phyloP scores from a whole-genome alignment of 2,113 vertebrate species.

The Ancistrus triradiatus region DNA sequence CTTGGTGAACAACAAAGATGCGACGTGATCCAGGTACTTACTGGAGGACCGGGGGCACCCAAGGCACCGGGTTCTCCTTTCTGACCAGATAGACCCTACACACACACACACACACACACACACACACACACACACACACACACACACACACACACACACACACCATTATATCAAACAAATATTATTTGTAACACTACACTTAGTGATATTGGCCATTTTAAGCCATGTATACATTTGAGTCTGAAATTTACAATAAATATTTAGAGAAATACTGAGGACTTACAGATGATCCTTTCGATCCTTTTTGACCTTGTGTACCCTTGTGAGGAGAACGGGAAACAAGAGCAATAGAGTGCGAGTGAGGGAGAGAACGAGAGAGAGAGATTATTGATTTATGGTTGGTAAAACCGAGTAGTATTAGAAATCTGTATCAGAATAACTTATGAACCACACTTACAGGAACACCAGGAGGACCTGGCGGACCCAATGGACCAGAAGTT shows the following conservation, averaged over 20 bases:
- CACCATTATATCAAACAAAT: too few relatives aligned
- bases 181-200: too few relatives aligned
- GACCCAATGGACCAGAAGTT: constrained; percentile 81
- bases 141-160: too few relatives aligned
- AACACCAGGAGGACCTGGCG: constrained; percentile 91
- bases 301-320: constrained; percentile 92
- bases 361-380: not conserved
- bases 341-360: not conserved
- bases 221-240: too few relatives aligned
- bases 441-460: too few relatives aligned
- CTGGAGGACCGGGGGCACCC: constrained; percentile 87
- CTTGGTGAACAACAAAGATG: too few relatives aligned
- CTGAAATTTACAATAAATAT: not conserved
- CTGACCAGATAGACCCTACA: constrained; percentile 84
- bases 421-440: too few relatives aligned
- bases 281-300: constrained; percentile 88
- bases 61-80: constrained; percentile 90
- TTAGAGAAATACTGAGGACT: constrained; percentile 56
- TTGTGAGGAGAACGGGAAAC: constrained; percentile 49
- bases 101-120: too few relatives aligned
- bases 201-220: too few relatives aligned
- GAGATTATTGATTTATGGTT: too few relatives aligned
- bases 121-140: too few relatives aligned
- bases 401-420: too few relatives aligned
- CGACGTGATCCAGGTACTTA: constrained; percentile 66